Evolutionary conservation across 2,888 invertebrate genomes (phyloP), one percentile per base, ranked within the genome.

Genomic region (Muscina levida): DNA sequence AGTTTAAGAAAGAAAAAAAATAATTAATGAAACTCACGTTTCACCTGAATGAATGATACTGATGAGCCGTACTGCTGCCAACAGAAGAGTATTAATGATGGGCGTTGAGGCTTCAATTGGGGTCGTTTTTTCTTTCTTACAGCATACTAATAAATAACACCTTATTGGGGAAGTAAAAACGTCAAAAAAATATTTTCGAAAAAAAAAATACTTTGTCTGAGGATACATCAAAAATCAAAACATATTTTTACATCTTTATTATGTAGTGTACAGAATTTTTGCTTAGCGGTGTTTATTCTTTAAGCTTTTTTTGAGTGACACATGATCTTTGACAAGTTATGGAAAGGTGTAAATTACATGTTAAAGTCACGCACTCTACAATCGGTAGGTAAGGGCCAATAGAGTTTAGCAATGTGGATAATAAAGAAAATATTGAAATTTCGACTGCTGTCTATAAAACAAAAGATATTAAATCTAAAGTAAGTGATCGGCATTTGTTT

Each of bases 1-100:
- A 42, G 24, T 22, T 24, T 19, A 4, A 22, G 22, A 51, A 51
- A 5, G 22, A 51, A 46, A 31, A 8, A 39, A 68, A 68, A 39
- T 48, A 56, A 68, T 68, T 53, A 68, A 68, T 68, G 66, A 48
- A 67, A 46, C 51, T 51, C 46, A 48, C 66, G 66, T 67, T 67
- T 48, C 46, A 48, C 24, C 13, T 67, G 8, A 31, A 46, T 48
- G 66, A 51, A 51, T 48, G 66, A 67, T 46, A 67, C 13, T 2
- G 22, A 48, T 15, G 46, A 59, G 26, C 13, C 44, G 1, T n/a
- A n/a, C n/a, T n/a, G 6, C 17, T n/a, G 59, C 17, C 15, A 59
- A 15, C 46, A 46, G 46, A 46, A 3, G 46, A n/a, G 13, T 5
- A n/a, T n/a, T 44, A 44, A 44, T 44, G 44, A 44, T 5, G 44